Conservation (phyloP, 2,113 vertebrate species). For the Tachysurus vachellii region DNA sequence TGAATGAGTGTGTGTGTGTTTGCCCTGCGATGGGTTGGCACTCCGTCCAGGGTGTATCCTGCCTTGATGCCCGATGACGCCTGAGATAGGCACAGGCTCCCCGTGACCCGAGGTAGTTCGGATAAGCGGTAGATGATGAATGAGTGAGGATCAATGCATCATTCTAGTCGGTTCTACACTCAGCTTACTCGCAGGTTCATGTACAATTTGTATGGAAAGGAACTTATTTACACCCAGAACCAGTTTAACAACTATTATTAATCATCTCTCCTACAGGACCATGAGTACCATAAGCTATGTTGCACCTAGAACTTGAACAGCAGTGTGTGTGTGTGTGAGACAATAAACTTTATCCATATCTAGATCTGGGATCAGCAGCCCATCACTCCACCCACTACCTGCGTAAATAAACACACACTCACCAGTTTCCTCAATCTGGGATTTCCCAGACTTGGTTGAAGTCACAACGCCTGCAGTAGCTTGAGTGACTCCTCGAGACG, state of each 20-base stretch:
- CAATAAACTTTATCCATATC: neutral
- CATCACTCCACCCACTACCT: neutral
- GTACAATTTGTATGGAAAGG: neutral
- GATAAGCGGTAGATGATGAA: no score
- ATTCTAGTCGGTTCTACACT: neutral
- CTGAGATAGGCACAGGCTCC: no score
- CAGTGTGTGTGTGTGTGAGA: neutral
- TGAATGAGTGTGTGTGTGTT: no score
- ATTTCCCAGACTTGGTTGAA: constrained; percentile 90
- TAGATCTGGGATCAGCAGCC: neutral
- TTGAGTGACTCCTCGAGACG: constrained; percentile 88
- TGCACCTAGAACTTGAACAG: neutral
- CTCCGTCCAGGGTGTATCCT: no score
- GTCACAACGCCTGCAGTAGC: constrained; percentile 88
- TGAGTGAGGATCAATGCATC: no score
- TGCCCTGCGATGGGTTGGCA: no score
- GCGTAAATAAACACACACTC: constrained; percentile 42
- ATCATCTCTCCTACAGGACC: neutral
- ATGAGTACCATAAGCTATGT: neutral
- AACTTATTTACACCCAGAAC: neutral
- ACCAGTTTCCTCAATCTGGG: constrained; percentile 93
- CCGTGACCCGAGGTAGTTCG: no score
- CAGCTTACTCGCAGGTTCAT: neutral
- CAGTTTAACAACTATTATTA: neutral
- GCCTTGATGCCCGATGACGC: no score